Evolutionary conservation across 2,113 vertebrate genomes (phyloP).

Genomic region (Sinocyclocheilus maitianheensis): DNA sequence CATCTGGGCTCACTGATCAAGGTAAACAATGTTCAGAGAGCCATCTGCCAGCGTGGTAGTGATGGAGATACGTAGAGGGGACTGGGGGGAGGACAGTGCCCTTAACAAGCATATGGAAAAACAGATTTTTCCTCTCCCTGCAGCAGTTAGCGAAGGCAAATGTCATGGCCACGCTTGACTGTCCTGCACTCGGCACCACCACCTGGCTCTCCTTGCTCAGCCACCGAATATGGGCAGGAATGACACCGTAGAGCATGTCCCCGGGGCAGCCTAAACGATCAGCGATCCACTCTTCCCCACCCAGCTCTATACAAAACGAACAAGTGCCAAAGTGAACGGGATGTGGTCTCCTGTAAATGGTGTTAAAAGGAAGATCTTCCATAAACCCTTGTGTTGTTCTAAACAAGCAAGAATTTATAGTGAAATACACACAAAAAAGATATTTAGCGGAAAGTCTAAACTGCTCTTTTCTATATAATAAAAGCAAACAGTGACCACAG

Average conservation of each 20-base stretch:
- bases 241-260: conserved; percentile 88
- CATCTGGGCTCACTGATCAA: conserved; percentile 93
- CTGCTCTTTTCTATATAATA: neutral
- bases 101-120: conserved; percentile 99
- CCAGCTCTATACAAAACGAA: conserved; percentile 8
- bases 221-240: conserved; percentile 93
- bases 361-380: neutral
- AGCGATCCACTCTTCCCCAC: conserved; percentile 57
- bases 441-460: conserved; percentile 13
- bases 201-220: conserved; percentile 97
- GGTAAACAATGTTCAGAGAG: conserved; percentile 97
- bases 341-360: neutral
- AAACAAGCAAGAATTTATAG: too few species aligned
- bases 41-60: conserved; percentile 92
- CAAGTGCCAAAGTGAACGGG: neutral
- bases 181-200: conserved; percentile 91
- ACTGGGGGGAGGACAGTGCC: conserved; percentile 85
- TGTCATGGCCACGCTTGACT: conserved; percentile 93
- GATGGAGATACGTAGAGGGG: conserved; percentile 71
- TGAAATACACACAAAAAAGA: neutral
- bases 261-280: conserved; percentile 82
- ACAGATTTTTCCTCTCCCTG: conserved; percentile 98
- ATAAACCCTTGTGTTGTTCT: neutral
- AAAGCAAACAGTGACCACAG: neutral
- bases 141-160: conserved; percentile 91